phyloP scores from a whole-genome alignment of 1,140 invertebrate genomes.

The Druon quercuslanigerum region DNA sequence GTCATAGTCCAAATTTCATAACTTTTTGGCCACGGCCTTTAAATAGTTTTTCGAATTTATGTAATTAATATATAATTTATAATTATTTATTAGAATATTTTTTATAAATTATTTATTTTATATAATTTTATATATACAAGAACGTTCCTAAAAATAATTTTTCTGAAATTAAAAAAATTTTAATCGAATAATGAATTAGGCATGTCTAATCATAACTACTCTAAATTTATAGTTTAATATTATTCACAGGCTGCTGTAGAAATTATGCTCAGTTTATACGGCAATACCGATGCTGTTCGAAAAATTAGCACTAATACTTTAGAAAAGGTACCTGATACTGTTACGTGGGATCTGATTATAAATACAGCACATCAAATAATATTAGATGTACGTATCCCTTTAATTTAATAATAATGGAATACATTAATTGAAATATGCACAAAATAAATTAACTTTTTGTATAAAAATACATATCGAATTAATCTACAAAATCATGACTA shows the following conservation, averaged over 20 bases:
- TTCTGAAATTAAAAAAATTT: too few species aligned
- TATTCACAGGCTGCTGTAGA: not conserved
- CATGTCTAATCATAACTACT: not conserved
- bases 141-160: too few species aligned
- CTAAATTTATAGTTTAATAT: not conserved
- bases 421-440: not conserved
- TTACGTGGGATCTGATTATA: slow-evolving; percentile 24
- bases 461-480: not conserved
- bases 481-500: not conserved
- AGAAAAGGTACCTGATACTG: not conserved
- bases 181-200: not conserved
- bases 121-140: too few species aligned
- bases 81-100: too few species aligned
- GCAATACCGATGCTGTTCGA: not conserved
- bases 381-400: not conserved
- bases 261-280: not conserved
- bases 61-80: too few species aligned
- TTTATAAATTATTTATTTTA: too few species aligned
- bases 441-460: not conserved
- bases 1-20: too few species aligned
- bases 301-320: not conserved
- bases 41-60: too few species aligned
- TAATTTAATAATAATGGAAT: not conserved
- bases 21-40: too few species aligned
- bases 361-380: slow-evolving; percentile 9